Base-by-base conservation (phyloP, 2,888 invertebrate genomes). In the Dendrolimus pini region DNA sequence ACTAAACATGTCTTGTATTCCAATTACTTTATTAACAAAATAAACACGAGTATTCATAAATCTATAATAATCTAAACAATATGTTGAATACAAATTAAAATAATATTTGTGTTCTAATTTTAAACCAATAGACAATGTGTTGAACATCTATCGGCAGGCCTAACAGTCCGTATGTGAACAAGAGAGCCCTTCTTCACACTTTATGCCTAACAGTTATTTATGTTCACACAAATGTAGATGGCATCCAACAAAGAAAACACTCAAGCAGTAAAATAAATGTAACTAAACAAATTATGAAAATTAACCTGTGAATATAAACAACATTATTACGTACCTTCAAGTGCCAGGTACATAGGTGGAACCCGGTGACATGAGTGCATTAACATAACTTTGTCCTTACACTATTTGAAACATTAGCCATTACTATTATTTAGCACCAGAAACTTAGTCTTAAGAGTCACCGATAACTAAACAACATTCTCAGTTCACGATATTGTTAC, bases 321-420 rank as follows among this genome's bases (percentile, higher is more conserved):
- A 62, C 62, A 65, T 55, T 56, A 53, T 61, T 56, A 61, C 86
- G 71, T 78, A 88, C 89, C 88, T 89, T 83, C 72, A 70, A 77
- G 78, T 75, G 72, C 78, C 88, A 85, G 89, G 85, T 83, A 86
- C 76, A 80, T 82, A 86, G 86, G 85, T 86, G 77, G 76, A 84
- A 79, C 85, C 82, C 85, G 85, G 88, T 87, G 85, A 82, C 83
- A 83, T 83, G 77, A 77, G 72, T 75, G 77, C 79, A 86, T 85
- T 85, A 89, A 77, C 89, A 88, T 87, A 86, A 83, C 85, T 84
- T 83, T 80, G 86, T 86, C 83, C 85, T 81, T 73, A 72, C 78
- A 82, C 83, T 73, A 74, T 73, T 66, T 70, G 73, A 62, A 77
- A 78, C 82, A 84, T 82, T 73, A 64, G 78, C 79, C 86, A 87